Base-by-base conservation (phyloP, 2,888 invertebrate species). In the Lepidochrysops patricia region DNA sequence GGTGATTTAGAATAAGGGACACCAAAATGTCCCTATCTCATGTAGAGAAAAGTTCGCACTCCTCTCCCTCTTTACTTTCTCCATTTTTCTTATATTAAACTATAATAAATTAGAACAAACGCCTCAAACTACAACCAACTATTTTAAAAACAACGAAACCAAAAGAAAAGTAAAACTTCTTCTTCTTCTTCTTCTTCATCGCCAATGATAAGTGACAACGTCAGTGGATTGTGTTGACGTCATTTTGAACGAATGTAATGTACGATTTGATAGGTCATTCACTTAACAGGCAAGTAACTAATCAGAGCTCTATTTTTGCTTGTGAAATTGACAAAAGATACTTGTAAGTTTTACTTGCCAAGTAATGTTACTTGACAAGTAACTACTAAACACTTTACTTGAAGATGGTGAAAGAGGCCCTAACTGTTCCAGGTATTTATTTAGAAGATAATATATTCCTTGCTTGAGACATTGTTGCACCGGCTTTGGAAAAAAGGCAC, bases 401-500 rank as follows among this genome's bases (percentile, higher is more conserved):
- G n/a, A n/a, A n/a, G 9, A 32, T 32, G 32, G 9, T 32, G 32
- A 32, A 32, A 32, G 9, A 32, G 32, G 32, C 32, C 32, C 32
- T 32, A 62, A 62, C 58, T 67, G 62, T 60, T 68, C 66, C 1
- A 67, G 62, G 60, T 69, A 68, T 68, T 69, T 69, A 68, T 68
- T 69, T 70, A 56, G 67, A 52, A 63, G 66, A 69, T 65, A 71
- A 68, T 63, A 70, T 65, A 67, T 75, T 74, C 63, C 71, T 69
- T 66, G 67, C 64, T 67, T 73, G 68, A 0, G 68, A 62, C 64
- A 73, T 72, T 61, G 69, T 71, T 68, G 67, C 67, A 60, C 68
- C 59, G 60, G 73, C 72, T 67, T 72, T 70, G 57, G 73, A 74
- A 68, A 73, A 61, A 1, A 56, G n/a, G 61, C 72, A 67, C 64